phyloP scores from a whole-genome alignment of 1,140 invertebrate species.

The Drosophila ohnishii region DNA sequence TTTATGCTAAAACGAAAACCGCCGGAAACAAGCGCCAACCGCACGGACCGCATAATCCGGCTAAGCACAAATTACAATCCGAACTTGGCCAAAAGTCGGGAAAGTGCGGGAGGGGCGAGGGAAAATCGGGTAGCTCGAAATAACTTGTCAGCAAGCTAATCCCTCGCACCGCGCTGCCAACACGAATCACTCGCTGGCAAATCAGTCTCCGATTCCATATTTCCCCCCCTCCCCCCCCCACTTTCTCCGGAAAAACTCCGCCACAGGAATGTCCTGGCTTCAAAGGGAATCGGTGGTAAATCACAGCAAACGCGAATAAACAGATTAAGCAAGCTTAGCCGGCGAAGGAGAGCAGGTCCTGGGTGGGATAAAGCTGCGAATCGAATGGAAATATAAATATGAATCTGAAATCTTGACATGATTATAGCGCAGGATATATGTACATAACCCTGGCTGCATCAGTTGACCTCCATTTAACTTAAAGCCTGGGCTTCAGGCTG shows the following conservation, averaged over 20 bases:
- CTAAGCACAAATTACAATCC: slow-evolving; percentile 60
- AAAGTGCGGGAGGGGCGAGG: background rate
- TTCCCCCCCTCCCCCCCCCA: background rate
- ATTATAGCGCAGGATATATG: background rate
- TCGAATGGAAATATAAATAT: background rate
- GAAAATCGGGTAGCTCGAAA: slow-evolving; percentile 8
- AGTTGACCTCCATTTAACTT: background rate
- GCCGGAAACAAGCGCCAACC: slow-evolving; percentile 33
- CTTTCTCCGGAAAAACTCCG: background rate
- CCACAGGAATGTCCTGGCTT: slow-evolving; percentile 34
- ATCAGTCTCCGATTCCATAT: slow-evolving; percentile 42
- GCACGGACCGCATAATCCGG: slow-evolving; percentile 43
- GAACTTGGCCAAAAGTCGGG: slow-evolving; percentile 37
- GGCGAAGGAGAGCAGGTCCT: background rate
- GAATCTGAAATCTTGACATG: background rate
- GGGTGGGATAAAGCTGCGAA: background rate
- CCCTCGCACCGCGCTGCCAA: slow-evolving; percentile 30
- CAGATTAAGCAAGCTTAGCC: slow-evolving; percentile 38
- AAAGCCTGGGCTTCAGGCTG: no score
- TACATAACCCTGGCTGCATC: background rate
- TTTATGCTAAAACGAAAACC: slow-evolving; percentile 72
- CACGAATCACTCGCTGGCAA: slow-evolving; percentile 49
- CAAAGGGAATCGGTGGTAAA: slow-evolving; percentile 45
- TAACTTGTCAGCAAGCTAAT: slow-evolving; percentile 53
- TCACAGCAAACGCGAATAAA: slow-evolving; percentile 43